These are phyloP conservation scores for Aurelia aurita DNA, from an alignment of 30 jellyfish, hydroid and myxozoan genomes.

Conservation along the genomic window DNA sequence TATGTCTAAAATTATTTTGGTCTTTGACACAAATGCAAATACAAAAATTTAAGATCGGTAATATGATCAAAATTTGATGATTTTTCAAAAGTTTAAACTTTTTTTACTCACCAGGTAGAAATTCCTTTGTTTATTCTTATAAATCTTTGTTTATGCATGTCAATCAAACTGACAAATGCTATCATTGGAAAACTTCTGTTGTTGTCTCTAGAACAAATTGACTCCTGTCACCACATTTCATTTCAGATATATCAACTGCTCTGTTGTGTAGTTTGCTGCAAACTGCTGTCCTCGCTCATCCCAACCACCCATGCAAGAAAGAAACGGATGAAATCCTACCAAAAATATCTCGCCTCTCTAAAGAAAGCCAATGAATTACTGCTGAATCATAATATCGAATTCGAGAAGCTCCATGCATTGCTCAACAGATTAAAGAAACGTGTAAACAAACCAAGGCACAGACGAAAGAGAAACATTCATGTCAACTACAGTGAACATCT, in stretches of 20 bases:
- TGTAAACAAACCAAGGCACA: slow-evolving; percentile 12
- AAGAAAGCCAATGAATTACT: slow-evolving; percentile 7
- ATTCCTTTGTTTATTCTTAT: no score
- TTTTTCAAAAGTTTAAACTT: no score
- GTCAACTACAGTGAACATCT: slow-evolving; percentile 20
- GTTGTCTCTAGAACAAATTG: no score
- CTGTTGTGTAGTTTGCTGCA: slow-evolving; percentile 31
- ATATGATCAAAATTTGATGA: no score
- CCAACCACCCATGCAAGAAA: slow-evolving; percentile 32
- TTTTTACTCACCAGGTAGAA: no score
- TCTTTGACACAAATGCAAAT: no score
- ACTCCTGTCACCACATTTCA: not conserved
- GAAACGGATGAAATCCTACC: not conserved
- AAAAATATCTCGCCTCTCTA: slow-evolving; percentile 19
- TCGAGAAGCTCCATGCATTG: slow-evolving; percentile 13
- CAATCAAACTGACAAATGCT: no score
- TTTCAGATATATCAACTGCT: slow-evolving; percentile 32
- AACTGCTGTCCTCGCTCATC: slow-evolving; percentile 5
- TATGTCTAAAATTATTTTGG: no score
- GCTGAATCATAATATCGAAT: slow-evolving; percentile 7
- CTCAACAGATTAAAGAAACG: slow-evolving; percentile 1
- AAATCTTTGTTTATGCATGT: no score
- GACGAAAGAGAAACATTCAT: slow-evolving; percentile 60
- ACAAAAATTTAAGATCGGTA: no score
- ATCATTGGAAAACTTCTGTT: no score